Conservation (phyloP, 2,113 vertebrate genomes). For the Dipodomys stephensi region DNA sequence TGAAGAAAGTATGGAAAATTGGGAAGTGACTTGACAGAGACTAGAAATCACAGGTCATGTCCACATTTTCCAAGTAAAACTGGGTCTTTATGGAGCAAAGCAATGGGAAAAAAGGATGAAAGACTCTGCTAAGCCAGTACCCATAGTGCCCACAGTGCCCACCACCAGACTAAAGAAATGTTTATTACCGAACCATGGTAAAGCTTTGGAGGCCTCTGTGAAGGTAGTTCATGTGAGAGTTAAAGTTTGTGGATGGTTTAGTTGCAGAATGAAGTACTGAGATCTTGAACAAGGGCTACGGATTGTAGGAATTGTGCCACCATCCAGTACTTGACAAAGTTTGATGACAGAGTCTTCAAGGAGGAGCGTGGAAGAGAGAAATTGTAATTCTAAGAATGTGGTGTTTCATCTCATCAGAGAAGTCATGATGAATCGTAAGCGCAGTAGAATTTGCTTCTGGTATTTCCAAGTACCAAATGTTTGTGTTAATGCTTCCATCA, state of each 20-base stretch:
- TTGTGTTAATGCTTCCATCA: neutral
- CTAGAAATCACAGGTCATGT: neutral
- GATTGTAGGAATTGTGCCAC: neutral
- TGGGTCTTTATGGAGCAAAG: neutral
- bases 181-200: too few relatives aligned
- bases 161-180: neutral
- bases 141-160: rapidly evolving
- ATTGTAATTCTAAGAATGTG: rapidly evolving
- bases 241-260: neutral
- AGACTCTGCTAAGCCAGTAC: neutral
- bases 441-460: neutral
- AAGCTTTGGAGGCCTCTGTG: neutral
- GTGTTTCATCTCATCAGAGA: neutral
- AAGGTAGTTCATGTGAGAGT: neutral
- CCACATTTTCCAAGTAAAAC: neutral
- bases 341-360: neutral
- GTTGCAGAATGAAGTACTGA: neutral
- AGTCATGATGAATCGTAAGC: neutral
- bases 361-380: neutral
- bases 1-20: neutral
- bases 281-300: neutral
- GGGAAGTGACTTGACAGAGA: neutral
- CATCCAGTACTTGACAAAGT: neutral
- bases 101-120: neutral
- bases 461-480: neutral